A percentile compares a stretch with the other conserved stretches of the same genome.
These are phyloP conservation scores for Andrena bucephala DNA, from an alignment of 2,888 invertebrate genomes.

Conservation along the genomic window DNA sequence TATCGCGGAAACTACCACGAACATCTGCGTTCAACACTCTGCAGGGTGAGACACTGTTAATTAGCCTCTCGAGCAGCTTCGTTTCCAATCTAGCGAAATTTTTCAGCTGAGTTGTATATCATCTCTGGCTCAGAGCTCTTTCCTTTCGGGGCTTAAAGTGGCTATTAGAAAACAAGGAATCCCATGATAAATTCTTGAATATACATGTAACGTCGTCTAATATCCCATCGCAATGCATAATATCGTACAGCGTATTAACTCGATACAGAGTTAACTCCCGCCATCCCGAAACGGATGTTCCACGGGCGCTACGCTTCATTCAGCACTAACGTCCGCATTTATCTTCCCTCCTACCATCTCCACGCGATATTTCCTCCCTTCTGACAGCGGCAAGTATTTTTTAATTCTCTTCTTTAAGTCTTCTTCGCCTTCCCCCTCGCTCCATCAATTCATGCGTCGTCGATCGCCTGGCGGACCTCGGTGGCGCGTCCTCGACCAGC, in stretches of 20 bases:
- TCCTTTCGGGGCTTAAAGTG: too few species aligned
- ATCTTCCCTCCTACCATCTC: slow-evolving; percentile 14
- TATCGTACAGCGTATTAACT: neutral
- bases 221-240: neutral
- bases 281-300: slow-evolving; percentile 61
- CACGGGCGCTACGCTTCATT: slow-evolving; percentile 23
- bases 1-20: slow-evolving; percentile 2
- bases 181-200: too few species aligned
- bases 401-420: slow-evolving; percentile 9
- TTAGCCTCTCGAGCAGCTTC: neutral
- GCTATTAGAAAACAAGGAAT: too few species aligned
- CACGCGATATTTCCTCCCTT: neutral
- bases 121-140: too few species aligned
- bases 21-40: slow-evolving; percentile 4
- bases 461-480: slow-evolving; percentile 63
- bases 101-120: too few species aligned
- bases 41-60: slow-evolving; percentile 5
- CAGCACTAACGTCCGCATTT: slow-evolving; percentile 46
- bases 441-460: slow-evolving; percentile 39
- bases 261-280: slow-evolving; percentile 68
- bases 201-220: neutral
- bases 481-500: slow-evolving; percentile 60
- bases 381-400: slow-evolving; percentile 11
- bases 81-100: neutral
- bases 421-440: slow-evolving; percentile 7